Evolutionary conservation across 2,113 vertebrate species (phyloP).

Genomic region (Bathybates hornii): DNA sequence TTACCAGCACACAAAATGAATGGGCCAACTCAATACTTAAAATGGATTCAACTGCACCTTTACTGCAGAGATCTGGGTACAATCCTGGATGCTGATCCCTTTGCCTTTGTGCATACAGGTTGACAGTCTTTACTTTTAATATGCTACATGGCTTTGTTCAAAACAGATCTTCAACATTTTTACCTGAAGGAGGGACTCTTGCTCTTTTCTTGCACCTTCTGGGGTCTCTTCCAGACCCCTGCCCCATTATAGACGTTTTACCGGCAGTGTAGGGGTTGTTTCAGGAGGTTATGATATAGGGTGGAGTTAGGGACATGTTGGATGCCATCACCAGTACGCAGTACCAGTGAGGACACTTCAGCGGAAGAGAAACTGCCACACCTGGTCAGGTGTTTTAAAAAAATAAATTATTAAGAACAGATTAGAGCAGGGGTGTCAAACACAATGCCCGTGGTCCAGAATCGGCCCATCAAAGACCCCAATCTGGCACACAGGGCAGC

Average conservation of each 20-base stretch:
- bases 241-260: background rate
- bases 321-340: background rate
- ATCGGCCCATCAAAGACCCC: background rate
- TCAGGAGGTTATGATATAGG: background rate
- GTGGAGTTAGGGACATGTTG: background rate
- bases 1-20: background rate
- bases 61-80: background rate
- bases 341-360: background rate
- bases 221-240: background rate
- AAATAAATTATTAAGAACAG: background rate
- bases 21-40: background rate
- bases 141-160: background rate
- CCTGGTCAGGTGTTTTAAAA: background rate
- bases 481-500: background rate
- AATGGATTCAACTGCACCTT: background rate
- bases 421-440: background rate
- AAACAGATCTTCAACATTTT: background rate
- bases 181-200: background rate
- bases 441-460: background rate
- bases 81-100: background rate
- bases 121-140: background rate
- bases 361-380: background rate
- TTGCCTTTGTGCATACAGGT: background rate
- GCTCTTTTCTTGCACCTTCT: background rate
- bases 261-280: background rate